Evolutionary conservation across 53 echinoderm and acorn worm genomes (phyloP).

Genomic region (Hippasteria phrygiana): DNA sequence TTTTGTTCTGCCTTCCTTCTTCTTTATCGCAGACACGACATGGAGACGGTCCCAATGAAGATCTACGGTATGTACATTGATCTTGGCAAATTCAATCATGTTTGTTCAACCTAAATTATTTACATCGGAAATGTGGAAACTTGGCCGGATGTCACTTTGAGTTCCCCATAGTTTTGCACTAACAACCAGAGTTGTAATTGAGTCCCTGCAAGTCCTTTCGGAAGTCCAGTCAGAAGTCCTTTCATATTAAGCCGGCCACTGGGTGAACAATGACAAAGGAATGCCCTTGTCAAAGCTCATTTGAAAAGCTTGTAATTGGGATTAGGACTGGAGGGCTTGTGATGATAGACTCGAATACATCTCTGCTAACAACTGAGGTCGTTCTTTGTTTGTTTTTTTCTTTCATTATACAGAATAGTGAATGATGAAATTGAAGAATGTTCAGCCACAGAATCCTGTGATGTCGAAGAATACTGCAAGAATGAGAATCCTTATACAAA

Average conservation of each 20-base stretch:
- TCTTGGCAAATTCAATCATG: not conserved
- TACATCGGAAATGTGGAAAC: not conserved
- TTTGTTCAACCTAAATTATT: not conserved
- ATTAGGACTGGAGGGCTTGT: no score
- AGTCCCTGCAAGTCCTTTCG: no score
- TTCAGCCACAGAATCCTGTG: slow-evolving; percentile 1
- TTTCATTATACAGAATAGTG: not conserved
- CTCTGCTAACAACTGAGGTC: not conserved
- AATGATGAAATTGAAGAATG: not conserved
- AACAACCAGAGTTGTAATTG: no score
- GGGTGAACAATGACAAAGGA: no score
- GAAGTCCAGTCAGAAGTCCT: no score
- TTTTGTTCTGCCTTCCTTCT: no score
- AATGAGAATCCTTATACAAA: no score
- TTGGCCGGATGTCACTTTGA: no score
- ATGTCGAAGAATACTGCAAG: not conserved
- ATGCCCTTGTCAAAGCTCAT: no score
- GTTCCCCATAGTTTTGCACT: no score
- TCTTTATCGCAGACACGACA: slow-evolving; percentile 63
- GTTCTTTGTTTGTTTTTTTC: not conserved
- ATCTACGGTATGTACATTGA: slow-evolving; percentile 55
- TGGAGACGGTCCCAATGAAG: slow-evolving; percentile 71
- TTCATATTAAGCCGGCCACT: no score
- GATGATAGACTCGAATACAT: not conserved
- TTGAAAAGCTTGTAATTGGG: no score